Evolutionary conservation across 2,113 vertebrate genomes (phyloP).

Genomic region (Sceloporus undulatus): DNA sequence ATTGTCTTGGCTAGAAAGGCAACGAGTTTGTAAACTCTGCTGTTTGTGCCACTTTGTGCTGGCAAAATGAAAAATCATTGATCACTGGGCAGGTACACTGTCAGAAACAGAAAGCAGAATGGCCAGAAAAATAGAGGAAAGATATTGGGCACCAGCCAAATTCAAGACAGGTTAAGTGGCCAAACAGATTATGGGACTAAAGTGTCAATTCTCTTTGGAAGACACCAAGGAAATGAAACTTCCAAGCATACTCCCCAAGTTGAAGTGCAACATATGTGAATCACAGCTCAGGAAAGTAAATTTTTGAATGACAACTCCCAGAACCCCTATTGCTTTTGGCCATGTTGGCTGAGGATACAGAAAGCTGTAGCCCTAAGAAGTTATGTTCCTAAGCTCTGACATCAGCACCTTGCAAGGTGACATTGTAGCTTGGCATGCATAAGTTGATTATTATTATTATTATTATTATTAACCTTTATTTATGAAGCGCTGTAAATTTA

Average conservation of each 20-base stretch:
- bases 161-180: neutral
- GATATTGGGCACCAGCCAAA: rapidly evolving
- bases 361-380: too few relatives aligned
- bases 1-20: slow-evolving; percentile 56
- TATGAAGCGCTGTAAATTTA: too few relatives aligned
- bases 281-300: too few relatives aligned
- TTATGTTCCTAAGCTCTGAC: neutral
- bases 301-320: neutral
- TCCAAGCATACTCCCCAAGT: too few relatives aligned
- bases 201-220: neutral
- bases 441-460: too few relatives aligned
- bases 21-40: slow-evolving; percentile 57
- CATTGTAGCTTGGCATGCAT: neutral
- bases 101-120: slow-evolving; percentile 39
- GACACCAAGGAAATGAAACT: neutral
- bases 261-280: too few relatives aligned
- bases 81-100: slow-evolving; percentile 3
- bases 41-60: slow-evolving; percentile 49
- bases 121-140: neutral
- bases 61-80: slow-evolving; percentile 45
- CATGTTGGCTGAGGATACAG: too few relatives aligned
- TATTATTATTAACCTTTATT: too few relatives aligned
- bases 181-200: neutral
- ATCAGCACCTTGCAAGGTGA: neutral
- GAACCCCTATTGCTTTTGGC: too few relatives aligned